Percentiles rank a stretch among this genome's conserved stretches.
phyloP scores from a whole-genome alignment of 2,113 vertebrate genomes.

The Ginglymostoma cirratum region DNA sequence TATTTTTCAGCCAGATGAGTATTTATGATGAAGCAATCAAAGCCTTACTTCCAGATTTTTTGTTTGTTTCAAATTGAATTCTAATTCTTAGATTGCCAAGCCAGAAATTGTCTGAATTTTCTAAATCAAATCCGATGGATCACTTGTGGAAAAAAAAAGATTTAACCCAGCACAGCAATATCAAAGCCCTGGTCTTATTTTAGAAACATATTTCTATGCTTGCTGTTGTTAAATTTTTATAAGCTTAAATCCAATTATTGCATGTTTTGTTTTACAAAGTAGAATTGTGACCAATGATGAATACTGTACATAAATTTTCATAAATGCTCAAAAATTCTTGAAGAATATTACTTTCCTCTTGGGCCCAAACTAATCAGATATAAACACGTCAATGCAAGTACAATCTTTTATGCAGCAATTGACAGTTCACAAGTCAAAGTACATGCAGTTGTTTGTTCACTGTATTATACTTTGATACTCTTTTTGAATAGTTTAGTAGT shows the following conservation, averaged over 20 bases:
- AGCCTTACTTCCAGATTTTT: neutral
- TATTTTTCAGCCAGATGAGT: neutral
- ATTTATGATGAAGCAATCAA: neutral
- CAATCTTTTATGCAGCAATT: slow-evolving; percentile 30
- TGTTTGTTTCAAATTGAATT: neutral
- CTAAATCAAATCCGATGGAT: neutral
- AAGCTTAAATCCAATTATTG: slow-evolving; percentile 17
- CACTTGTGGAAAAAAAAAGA: neutral
- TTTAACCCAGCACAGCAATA: neutral
- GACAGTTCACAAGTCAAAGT: neutral
- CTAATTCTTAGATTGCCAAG: neutral
- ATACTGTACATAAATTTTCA: neutral
- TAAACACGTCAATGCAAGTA: neutral
- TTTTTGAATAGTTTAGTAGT: neutral
- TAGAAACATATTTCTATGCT: slow-evolving; percentile 26
- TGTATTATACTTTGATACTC: neutral
- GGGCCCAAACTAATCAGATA: neutral
- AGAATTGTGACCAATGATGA: neutral
- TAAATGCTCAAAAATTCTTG: neutral
- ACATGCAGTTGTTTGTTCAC: neutral
- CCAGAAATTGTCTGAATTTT: neutral
- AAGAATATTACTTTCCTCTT: neutral
- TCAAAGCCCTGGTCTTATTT: neutral
- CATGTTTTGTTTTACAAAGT: neutral
- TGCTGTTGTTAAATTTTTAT: slow-evolving; percentile 1